These are phyloP conservation scores for Pogonomyrmex californicus DNA, from an alignment of 1,140 invertebrate genomes.

Conservation along the genomic window DNA sequence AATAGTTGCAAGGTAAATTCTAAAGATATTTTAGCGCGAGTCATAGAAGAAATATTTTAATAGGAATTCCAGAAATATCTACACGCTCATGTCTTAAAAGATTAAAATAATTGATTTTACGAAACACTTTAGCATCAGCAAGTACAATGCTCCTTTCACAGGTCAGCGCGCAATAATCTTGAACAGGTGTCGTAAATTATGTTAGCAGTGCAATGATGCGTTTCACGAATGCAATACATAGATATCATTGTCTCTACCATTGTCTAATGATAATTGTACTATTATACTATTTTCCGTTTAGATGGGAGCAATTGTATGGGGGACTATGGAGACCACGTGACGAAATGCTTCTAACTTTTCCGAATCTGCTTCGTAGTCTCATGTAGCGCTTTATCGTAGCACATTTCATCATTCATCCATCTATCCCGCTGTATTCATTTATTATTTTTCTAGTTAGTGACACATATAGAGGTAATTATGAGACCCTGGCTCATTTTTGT, in stretches of 20 bases:
- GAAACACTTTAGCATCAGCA: not conserved
- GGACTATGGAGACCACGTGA: constrained; percentile 84
- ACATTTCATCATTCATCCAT: constrained; percentile 81
- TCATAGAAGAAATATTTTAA: constrained; percentile 3
- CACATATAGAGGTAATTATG: constrained; percentile 85
- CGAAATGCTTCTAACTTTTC: constrained; percentile 85
- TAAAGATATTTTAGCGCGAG: constrained; percentile 5
- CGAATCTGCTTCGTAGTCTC: constrained; percentile 86
- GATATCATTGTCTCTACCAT: constrained; percentile 35
- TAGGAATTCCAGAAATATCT: constrained; percentile 28
- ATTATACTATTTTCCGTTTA: constrained; percentile 80
- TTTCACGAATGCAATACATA: not conserved
- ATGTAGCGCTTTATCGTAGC: constrained; percentile 84
- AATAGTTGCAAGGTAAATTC: not conserved
- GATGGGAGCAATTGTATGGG: constrained; percentile 87
- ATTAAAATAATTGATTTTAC: not conserved
- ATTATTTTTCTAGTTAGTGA: constrained; percentile 83
- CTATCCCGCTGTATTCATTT: constrained; percentile 84
- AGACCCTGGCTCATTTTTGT: constrained; percentile 39
- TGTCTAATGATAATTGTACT: constrained; percentile 63
- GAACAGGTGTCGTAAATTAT: constrained; percentile 25
- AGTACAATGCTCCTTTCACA: constrained; percentile 12
- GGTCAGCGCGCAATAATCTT: constrained; percentile 32
- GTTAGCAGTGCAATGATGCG: constrained; percentile 26
- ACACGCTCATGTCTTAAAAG: not conserved